Evolutionary conservation across 1,140 invertebrate genomes (phyloP), one percentile per base, ranked within the genome.

Genomic region (Zaprionus kolodkinae): DNA sequence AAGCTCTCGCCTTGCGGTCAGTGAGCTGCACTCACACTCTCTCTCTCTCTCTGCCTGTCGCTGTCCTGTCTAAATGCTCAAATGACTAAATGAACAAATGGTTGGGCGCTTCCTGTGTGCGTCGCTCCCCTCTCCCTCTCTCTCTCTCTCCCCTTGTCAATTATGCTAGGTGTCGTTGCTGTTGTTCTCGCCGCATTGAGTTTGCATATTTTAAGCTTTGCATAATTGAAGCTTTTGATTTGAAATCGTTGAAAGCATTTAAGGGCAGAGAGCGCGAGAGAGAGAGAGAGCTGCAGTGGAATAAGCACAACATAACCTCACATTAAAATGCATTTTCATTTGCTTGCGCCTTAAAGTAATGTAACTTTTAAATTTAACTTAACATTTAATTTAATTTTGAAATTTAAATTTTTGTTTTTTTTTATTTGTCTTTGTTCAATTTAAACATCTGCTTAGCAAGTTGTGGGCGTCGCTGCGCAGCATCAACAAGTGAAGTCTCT

Each of bases 31-130:
- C 15, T 1, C 11, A 45, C 43, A 15, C 50, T 35, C 40, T 40
- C 40, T 61, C 45, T 50, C 40, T 33, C n/a, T 62, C 3, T 3
- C 52, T 62, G 45, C 45, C 10, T 52, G 60, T 70, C 65, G 6
- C 55, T 65, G 61, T 71, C 60, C 60, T 75, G 36, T 54, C 52
- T 50, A 74, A 69, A 56, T 69, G 56, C 62, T 59, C 43, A 69
- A 74, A 72, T 72, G 71, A 67, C 71, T 66, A 70, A 70, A 74
- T 82, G 80, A 82, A 75, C 77, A 65, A 79, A 79, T 83, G 62
- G 66, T 65, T 65, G 70, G n/a, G 64, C 72, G 80, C 77, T 84
- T 84, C 81, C 81, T 84, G 81, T 72, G 73, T 54, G 60, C 36
- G 60, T 21, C 1, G 4, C 3, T 6, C 27, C 27, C 6, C 27